A percentile compares a stretch with the other conserved stretches of the same genome.
Conservation (phyloP, 2,888 invertebrate genomes). For the Habroteleia sp. region DNA sequence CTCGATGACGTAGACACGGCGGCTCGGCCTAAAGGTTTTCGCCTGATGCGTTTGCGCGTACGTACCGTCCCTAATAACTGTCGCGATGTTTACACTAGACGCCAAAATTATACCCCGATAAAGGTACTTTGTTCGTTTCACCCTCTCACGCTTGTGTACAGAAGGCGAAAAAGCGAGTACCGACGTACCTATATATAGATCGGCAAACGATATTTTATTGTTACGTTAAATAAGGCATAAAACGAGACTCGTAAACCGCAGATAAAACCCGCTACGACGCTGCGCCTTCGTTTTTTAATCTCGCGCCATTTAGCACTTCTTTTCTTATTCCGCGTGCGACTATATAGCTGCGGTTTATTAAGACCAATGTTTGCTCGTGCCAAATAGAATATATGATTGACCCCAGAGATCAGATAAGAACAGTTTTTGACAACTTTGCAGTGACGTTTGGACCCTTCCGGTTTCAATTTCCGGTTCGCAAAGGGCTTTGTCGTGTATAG, state of each 20-base stretch:
- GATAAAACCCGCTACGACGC: conserved; percentile 39
- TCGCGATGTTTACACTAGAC: conserved; percentile 59
- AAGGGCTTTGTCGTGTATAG: conserved; percentile 38
- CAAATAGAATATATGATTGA: conserved; percentile 44
- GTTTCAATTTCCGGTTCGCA: conserved; percentile 48
- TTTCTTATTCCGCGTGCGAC: neutral
- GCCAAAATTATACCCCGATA: conserved; percentile 64
- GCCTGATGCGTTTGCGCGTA: conserved; percentile 59
- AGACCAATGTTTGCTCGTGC: conserved; percentile 38
- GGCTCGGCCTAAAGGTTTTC: conserved; percentile 59
- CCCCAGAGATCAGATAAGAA: conserved; percentile 10
- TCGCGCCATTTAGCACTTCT: conserved; percentile 37
- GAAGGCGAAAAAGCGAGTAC: conserved; percentile 42
- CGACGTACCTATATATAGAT: conserved; percentile 49
- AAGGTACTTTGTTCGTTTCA: conserved; percentile 55
- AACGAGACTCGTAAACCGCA: conserved; percentile 53
- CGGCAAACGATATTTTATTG: conserved; percentile 61
- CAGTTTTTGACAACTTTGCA: neutral
- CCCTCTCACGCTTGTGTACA: conserved; percentile 38
- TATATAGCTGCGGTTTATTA: conserved; percentile 31
- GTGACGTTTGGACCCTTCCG: conserved; percentile 13
- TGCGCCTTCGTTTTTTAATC: conserved; percentile 33
- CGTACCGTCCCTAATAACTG: conserved; percentile 62
- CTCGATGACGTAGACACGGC: conserved; percentile 49
- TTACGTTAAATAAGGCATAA: conserved; percentile 63